Base-by-base conservation (phyloP, 37 sponge, comb jelly and placozoan genomes). In the Axinella damicornis region DNA sequence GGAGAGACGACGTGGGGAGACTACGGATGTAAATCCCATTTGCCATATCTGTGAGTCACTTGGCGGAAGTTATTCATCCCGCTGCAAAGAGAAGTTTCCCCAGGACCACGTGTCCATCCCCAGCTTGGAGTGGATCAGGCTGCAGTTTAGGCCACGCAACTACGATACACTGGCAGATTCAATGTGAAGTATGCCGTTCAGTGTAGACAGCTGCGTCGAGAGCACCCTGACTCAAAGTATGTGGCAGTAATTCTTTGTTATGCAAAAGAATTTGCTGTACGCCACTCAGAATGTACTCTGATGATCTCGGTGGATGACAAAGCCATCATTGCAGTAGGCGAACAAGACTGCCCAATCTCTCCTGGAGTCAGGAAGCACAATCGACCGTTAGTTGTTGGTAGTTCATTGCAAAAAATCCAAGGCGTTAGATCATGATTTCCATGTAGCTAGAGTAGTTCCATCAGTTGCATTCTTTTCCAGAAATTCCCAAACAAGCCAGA, bases 391-490 rank as follows among this genome's bases (percentile, higher is more conserved):
- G 39, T 54, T 40, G 53, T 27, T 72, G 30, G 53, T 14, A 60
- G 38, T 56, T n/a, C 60, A 19, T 21, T 57, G 13, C 46, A 46
- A 9, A 4, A n/a, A 46, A 46, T 25, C 74, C 21, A 25, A 40
- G 65, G 84, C 76, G 9, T 53, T 74, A 24, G 84, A 83, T 31
- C 75, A 83, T 83, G 84, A 83, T 52, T 83, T 83, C 35, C 75
- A 74, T 40, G 1, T 75, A 20, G 11, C 20, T 58, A 62, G 73
- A 32, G 53, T 82, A 31, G 83, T 82, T 0, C 75, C 84, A 0
- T 83, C 84, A 38, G 84, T 83, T 21, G 66, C 66, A 20, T 74
- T n/a, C 74, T 17, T 24, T 74, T 30, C 41, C 74, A 28, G 37
- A 38, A 15, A 40, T 83, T 27, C 84, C 84, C 53, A 67, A 74